These are phyloP conservation scores for Centrocercus urophasianus DNA, from an alignment of 2,113 vertebrate genomes.

Conservation along the genomic window DNA sequence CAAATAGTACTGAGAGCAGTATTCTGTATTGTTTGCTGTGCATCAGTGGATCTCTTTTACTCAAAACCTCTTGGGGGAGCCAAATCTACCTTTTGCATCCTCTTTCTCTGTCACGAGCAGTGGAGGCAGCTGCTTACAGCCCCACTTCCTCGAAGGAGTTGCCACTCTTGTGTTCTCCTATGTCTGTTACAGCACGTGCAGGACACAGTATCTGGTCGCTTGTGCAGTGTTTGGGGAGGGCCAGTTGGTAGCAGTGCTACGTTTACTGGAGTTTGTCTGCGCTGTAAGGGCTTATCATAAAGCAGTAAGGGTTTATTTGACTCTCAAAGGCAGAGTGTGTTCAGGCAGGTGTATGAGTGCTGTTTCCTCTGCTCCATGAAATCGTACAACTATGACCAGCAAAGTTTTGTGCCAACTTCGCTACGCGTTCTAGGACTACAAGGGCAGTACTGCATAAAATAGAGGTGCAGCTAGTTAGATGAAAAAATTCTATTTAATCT, in stretches of 20 bases:
- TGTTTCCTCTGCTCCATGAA: background rate
- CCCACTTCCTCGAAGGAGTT: background rate
- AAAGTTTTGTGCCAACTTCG: background rate
- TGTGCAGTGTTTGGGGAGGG: background rate
- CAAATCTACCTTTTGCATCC: background rate
- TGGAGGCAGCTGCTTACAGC: background rate
- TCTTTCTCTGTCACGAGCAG: background rate
- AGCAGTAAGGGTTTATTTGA: background rate
- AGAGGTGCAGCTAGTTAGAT: background rate
- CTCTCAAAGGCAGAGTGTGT: background rate
- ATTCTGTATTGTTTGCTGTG: accelerated
- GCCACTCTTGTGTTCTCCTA: accelerated
- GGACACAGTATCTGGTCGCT: background rate
- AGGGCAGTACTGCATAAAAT: background rate
- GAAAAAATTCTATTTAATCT: background rate
- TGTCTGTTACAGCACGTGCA: background rate
- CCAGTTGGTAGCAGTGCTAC: background rate
- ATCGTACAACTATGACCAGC: background rate
- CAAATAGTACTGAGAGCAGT: accelerated
- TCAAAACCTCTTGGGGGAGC: background rate
- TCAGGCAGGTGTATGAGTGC: background rate
- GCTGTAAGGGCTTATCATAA: background rate
- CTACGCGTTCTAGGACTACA: background rate
- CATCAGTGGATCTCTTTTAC: background rate
- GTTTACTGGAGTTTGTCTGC: background rate